Evolutionary conservation across 64 coral and sea anemone species (phyloP).

Genomic region (Porites lutea): DNA sequence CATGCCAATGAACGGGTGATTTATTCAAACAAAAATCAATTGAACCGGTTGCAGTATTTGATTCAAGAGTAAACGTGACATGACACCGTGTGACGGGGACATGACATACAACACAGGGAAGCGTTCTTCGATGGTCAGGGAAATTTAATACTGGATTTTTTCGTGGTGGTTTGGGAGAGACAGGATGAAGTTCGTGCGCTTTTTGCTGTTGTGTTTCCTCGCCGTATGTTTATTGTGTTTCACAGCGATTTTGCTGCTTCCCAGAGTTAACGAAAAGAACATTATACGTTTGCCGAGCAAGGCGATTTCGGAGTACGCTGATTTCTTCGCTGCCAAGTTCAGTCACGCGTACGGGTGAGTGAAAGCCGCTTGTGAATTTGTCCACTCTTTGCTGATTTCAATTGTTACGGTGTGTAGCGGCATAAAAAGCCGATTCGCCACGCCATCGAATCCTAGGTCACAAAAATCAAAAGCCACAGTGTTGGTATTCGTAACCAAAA

Average conservation of each 20-base stretch:
- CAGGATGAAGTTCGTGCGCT: conserved; percentile 25
- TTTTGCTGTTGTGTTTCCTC: conserved; percentile 6
- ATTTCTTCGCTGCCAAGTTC: conserved; percentile 3
- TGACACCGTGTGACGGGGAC: not conserved
- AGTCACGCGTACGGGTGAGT: conserved; percentile 13
- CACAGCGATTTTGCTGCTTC: conserved; percentile 1
- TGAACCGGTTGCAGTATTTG: not conserved
- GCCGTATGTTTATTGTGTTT: conserved; percentile 28
- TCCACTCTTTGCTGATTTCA: not conserved
- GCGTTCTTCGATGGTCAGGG: not conserved
- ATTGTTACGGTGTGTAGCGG: no score
- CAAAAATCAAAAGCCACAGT: no score
- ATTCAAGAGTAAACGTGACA: not conserved
- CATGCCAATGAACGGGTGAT: conserved; percentile 7
- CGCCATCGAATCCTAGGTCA: no score
- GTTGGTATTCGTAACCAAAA: no score
- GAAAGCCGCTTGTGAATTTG: not conserved
- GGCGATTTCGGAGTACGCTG: conserved; percentile 8
- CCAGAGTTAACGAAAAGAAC: conserved; percentile 17
- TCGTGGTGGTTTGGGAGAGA: not conserved
- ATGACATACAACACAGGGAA: not conserved
- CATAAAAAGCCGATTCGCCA: no score
- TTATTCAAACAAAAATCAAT: conserved; percentile 5
- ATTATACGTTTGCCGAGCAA: not conserved
- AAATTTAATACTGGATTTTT: not conserved